phyloP scores from a whole-genome alignment of 2,797 vertebrate species.

The Pseudotriccus pelzelni region DNA sequence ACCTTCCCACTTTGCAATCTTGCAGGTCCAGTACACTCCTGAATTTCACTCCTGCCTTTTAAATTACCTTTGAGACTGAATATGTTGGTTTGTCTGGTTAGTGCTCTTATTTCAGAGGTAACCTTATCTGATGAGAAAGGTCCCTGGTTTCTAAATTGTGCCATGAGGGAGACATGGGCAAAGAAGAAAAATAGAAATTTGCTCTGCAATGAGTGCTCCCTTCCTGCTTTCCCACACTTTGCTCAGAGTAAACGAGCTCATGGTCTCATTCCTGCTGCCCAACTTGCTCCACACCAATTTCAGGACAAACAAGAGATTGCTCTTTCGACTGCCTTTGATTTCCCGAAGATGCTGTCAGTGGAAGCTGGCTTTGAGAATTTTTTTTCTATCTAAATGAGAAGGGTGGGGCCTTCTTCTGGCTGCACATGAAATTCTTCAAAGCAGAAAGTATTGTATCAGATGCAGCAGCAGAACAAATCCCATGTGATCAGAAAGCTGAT shows the following conservation, averaged over 20 bases:
- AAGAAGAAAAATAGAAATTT: conserved; percentile 17
- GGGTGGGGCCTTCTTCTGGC: conserved; percentile 40
- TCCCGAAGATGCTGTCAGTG: neutral
- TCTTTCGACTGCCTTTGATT: conserved; percentile 46
- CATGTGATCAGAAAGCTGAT: conserved; percentile 67
- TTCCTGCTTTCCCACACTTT: conserved; percentile 46
- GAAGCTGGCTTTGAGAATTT: neutral
- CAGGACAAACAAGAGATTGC: conserved; percentile 41
- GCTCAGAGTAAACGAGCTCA: neutral
- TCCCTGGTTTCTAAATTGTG: conserved; percentile 4
- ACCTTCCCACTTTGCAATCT: conserved; percentile 3
- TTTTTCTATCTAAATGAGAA: neutral
- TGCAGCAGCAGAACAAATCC: conserved; percentile 55
- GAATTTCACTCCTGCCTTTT: neutral
- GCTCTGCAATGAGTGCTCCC: neutral
- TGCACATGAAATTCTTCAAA: conserved; percentile 24
- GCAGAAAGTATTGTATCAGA: conserved; percentile 30
- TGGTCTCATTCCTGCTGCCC: conserved; percentile 33
- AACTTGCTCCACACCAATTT: conserved; percentile 55
- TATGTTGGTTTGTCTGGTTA: neutral
- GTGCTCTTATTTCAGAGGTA: conserved; percentile 14
- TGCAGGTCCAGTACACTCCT: neutral
- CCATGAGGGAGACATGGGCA: neutral
- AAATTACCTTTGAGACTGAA: conserved; percentile 11
- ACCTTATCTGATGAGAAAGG: conserved; percentile 22